These are phyloP conservation scores for Bradysia coprophila DNA, from an alignment of 1,140 invertebrate species.

Conservation along the genomic window DNA sequence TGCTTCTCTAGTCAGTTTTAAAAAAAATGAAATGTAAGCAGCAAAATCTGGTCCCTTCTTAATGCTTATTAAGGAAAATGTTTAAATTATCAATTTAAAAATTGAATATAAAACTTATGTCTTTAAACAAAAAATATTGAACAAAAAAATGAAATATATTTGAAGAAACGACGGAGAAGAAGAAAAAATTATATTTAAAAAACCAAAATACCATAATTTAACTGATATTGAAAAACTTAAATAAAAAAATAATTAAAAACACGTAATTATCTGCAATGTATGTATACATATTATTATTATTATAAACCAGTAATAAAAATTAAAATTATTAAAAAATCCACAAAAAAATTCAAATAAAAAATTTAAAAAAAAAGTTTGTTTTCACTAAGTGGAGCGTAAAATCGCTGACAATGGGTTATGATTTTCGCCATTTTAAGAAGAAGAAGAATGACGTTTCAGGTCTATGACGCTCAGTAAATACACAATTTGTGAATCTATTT, in stretches of 20 bases:
- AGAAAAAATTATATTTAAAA: neutral
- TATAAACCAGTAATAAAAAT: too few species aligned
- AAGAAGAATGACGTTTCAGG: too few species aligned
- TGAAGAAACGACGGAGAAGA: constrained; percentile 7
- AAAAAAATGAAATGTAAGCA: constrained; percentile 6
- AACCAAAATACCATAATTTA: too few species aligned
- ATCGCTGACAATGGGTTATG: too few species aligned
- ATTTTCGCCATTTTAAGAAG: too few species aligned
- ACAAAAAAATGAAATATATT: neutral
- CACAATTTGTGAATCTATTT: too few species aligned
- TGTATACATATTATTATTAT: neutral
- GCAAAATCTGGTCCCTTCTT: neutral
- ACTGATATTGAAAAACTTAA: neutral
- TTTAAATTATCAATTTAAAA: constrained; percentile 8
- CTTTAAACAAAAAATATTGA: constrained; percentile 1
- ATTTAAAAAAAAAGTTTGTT: too few species aligned
- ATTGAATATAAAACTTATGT: constrained; percentile 1
- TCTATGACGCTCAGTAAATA: too few species aligned
- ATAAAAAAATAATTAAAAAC: neutral
- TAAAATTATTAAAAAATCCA: too few species aligned
- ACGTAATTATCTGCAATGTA: neutral
- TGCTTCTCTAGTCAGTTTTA: constrained; percentile 13
- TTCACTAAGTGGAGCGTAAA: too few species aligned
- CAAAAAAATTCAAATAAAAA: too few species aligned
- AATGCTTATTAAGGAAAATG: constrained; percentile 4